Percentiles rank a stretch among this genome's conserved stretches.
Conservation (phyloP, 2,797 vertebrate species). For the Sandelia bainsii region DNA sequence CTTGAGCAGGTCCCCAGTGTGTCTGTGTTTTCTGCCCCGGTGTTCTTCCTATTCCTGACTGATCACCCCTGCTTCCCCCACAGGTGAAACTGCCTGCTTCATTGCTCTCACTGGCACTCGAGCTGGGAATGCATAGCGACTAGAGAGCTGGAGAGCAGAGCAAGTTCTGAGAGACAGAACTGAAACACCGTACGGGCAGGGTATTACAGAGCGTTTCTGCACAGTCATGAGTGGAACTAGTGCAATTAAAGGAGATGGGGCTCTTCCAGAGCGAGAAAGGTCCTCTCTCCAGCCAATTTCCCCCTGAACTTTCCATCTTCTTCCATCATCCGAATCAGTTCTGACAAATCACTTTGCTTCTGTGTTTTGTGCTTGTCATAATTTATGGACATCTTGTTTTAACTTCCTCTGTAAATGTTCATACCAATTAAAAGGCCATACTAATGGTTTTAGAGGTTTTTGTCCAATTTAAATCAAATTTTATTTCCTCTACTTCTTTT, state of each 20-base stretch:
- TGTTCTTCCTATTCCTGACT: constrained; percentile 50
- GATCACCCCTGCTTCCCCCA: constrained; percentile 41
- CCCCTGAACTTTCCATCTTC: neutral
- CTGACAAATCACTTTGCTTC: constrained; percentile 10
- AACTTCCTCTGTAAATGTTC: constrained; percentile 5
- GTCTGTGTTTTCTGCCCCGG: constrained; percentile 34
- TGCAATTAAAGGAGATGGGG: constrained; percentile 13
- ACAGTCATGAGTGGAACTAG: constrained; percentile 1
- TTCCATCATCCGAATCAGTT: constrained; percentile 10
- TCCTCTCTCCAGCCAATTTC: neutral
- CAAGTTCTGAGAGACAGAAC: neutral
- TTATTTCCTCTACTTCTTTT: neutral
- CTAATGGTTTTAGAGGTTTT: constrained; percentile 3
- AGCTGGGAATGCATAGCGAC: constrained; percentile 22
- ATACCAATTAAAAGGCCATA: constrained; percentile 1
- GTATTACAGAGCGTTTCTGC: constrained; percentile 11
- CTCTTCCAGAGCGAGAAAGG: neutral
- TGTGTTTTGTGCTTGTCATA: constrained; percentile 2
- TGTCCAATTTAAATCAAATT: constrained; percentile 5
- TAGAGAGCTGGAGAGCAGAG: neutral
- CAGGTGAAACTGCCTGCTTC: constrained; percentile 40
- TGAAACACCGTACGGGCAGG: neutral
- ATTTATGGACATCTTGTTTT: constrained; percentile 18
- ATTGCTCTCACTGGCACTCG: constrained; percentile 28
- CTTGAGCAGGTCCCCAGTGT: constrained; percentile 40